A percentile compares a stretch with the other conserved stretches of the same genome.
Conservation (phyloP, 2,113 vertebrate species). For the Dromiciops gliroides region DNA sequence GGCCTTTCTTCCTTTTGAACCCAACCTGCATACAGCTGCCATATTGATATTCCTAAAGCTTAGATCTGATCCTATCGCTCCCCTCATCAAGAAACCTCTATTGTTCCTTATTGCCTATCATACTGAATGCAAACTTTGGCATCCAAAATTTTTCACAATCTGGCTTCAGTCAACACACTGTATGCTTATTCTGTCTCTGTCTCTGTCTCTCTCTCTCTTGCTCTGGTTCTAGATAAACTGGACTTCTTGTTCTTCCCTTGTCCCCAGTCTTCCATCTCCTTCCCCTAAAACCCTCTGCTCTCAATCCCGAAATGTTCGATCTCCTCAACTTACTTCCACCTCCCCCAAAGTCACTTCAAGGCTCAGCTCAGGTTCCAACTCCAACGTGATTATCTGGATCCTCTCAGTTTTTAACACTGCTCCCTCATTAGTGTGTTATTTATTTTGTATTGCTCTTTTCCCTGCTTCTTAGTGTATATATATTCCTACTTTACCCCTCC, state of each 20-base stretch:
- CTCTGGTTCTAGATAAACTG: background rate
- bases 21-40: background rate
- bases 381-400: background rate
- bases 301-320: background rate
- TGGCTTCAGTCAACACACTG: background rate
- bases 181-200: too few relatives aligned
- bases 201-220: too few relatives aligned
- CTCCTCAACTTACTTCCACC: background rate
- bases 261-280: background rate
- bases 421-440: background rate
- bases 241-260: background rate
- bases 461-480: too few relatives aligned
- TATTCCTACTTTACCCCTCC: too few relatives aligned
- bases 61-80: background rate
- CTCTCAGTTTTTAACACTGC: background rate
- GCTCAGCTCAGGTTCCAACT: background rate
- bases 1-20: background rate
- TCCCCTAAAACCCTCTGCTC: background rate
- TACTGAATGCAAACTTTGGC: background rate
- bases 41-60: background rate
- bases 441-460: too few relatives aligned
- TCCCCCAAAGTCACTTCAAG: background rate
- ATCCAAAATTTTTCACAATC: background rate
- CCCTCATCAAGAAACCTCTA: background rate
- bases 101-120: background rate